A percentile compares a stretch with the other conserved stretches of the same genome.
Evolutionary conservation across 2,888 invertebrate genomes (phyloP).

Genomic region (Apocheima hispidaria): DNA sequence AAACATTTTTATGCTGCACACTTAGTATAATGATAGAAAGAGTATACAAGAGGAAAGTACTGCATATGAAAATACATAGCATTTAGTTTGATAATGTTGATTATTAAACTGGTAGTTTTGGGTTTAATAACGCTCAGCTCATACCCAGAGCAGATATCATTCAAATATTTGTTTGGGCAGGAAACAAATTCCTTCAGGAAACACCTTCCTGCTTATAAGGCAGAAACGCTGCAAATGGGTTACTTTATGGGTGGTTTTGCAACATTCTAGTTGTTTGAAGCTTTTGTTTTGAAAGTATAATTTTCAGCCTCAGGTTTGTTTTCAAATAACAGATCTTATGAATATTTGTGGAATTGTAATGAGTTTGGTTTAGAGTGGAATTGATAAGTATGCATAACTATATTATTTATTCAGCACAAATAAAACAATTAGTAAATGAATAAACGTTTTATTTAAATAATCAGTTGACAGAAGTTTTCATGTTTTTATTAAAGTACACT

Average conservation of each 20-base stretch:
- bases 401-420: constrained; percentile 67
- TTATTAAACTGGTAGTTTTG: no score
- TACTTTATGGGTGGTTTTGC: background rate
- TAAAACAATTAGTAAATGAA: constrained; percentile 56
- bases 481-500: constrained; percentile 19
- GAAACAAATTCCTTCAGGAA: no score
- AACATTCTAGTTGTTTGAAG: background rate
- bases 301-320: constrained; percentile 1
- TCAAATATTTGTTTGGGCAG: no score
- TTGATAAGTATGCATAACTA: constrained; percentile 48
- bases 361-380: constrained; percentile 48
- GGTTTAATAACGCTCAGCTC: no score
- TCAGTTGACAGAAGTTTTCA: constrained; percentile 19
- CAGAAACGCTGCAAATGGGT: no score
- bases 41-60: constrained; percentile 14
- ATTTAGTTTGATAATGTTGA: background rate
- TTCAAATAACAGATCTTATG: constrained; percentile 37
- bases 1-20: constrained; percentile 28
- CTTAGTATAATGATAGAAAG: constrained; percentile 11
- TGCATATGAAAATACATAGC: background rate
- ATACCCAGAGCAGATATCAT: no score
- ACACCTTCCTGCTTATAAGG: no score
- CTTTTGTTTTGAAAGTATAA: background rate
- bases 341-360: constrained; percentile 68
- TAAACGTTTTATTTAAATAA: constrained; percentile 37